Evolutionary conservation across 2,113 vertebrate species (phyloP).

Genomic region (Oenanthe oenanthe): DNA sequence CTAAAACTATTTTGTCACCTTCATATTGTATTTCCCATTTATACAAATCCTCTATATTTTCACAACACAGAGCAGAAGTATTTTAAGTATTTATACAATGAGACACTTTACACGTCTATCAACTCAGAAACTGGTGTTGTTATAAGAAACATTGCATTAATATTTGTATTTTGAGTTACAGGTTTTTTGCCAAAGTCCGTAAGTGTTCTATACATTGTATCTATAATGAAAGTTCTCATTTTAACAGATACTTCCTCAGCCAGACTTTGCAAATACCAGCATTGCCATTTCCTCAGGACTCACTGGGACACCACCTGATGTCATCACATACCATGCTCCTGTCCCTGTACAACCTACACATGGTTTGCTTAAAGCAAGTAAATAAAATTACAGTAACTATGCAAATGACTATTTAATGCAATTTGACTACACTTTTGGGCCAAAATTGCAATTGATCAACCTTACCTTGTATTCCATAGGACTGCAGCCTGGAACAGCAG

Average conservation of each 20-base stretch:
- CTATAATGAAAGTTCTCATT: neutral
- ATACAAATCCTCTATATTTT: neutral
- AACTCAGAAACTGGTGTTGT: neutral
- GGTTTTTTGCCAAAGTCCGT: neutral
- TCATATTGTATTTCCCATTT: neutral
- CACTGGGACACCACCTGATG: neutral
- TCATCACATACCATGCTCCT: neutral
- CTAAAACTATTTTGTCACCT: neutral
- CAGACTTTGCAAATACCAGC: neutral
- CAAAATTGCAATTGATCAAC: neutral
- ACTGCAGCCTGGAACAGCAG: neutral
- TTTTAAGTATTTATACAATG: neutral
- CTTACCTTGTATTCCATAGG: slow-evolving; percentile 26
- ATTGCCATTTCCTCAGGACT: neutral
- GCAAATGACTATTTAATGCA: neutral
- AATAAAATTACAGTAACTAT: neutral
- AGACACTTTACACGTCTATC: neutral
- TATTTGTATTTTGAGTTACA: neutral
- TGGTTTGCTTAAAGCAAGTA: slow-evolving; percentile 61
- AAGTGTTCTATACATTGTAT: neutral
- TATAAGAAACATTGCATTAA: neutral
- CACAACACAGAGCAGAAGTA: neutral
- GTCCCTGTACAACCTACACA: neutral
- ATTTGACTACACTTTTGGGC: neutral
- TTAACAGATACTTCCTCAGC: slow-evolving; percentile 38